Evolutionary conservation across 2,888 invertebrate genomes (phyloP), one percentile per base, ranked within the genome.

Genomic region (Dascillus cervinus): DNA sequence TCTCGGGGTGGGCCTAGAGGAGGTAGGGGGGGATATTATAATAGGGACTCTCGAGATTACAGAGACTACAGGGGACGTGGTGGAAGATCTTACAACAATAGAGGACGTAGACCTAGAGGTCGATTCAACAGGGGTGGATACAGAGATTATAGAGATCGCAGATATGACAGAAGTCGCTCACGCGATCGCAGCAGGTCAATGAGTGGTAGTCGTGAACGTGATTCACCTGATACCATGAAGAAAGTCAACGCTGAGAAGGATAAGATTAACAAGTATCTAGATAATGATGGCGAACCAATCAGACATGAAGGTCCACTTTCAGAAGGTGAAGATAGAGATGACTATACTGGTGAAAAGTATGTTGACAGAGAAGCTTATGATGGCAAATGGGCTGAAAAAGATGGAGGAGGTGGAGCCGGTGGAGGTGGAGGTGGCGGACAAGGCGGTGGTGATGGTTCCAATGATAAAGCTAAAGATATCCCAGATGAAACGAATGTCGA

Each of bases 91-190:
- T 54, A 45, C 21, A 47, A 39, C 34, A 47, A 33, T 20, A 39
- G 45, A 14, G 56, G 53, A 37, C 56, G 50, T 32, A 47, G 41
- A 13, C 54, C 55, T 10, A 44, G 60, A 21, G 65, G 61, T 23
- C 46, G 64, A 27, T 63, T 53, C 15, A 57, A 55, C 19, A 57
- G 62, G 11, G 56, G 65, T 11, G 59, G 63, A 11, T 79, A 75
- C 62, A 72, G 82, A 15, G 80, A 81, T 55, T 79, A 79, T 62
- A 71, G 81, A 35, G 80, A 79, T 51, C 64, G 79, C 3, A 69
- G 79, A 26, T 71, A 70, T 44, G 77, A 79, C 32, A 66, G 75
- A 43, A 81, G 81, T 29, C 71, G 82, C 19, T 64, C 65, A 3
- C 49, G 64, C 32, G 60, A 64, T 46, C 49, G 65, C 31, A 59